Base-by-base conservation (phyloP, 2,797 vertebrate species). In the Oreortyx pictus region DNA sequence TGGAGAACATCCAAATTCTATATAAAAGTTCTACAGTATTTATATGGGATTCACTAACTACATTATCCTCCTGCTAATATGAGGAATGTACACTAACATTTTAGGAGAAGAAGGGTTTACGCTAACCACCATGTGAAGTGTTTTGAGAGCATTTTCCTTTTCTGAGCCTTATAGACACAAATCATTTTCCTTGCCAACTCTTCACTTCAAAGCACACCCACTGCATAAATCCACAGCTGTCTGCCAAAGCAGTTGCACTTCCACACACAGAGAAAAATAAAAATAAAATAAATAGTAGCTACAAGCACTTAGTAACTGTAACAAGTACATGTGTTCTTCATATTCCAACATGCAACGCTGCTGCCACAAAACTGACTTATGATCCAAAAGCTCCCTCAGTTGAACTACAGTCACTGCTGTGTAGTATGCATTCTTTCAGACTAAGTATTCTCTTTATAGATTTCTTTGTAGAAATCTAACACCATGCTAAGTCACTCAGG, bases 401-500 rank as follows among this genome's bases (percentile, higher is more conserved):
- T 18, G 70, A 76, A 56, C 65, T 62, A 61, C 60, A 73, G 39
- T 6, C 44, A 7, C 41, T 27, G n/a, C 52, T 29, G 33, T 0
- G 4, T 9, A 14, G 25, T 1, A 24, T 5, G 2, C 20, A 4
- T 50, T 33, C 16, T 19, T 8, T 8, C 6, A 27, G 31, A 52
- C n/a, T 46, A 31, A 37, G 24, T 16, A n/a, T 11, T 13, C 14
- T 41, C n/a, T 37, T 60, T 14, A 52, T 22, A 82, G 37, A 56
- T 24, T 14, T 14, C 39, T 41, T 5, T 41, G 10, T 0, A 60
- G 50, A 79, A 65, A 76, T 7, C 22, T 59, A 47, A 77, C 6
- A 67, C 2, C 25, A 24, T 0, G 1, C 4, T 52, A 4, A 60
- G 39, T 41, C 19, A 17, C 22, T 27, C 14, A 20, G 17, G 20